Evolutionary conservation across 2,888 invertebrate species (phyloP), one percentile per base, ranked within the genome.

Genomic region (Sminthurides aquaticus): DNA sequence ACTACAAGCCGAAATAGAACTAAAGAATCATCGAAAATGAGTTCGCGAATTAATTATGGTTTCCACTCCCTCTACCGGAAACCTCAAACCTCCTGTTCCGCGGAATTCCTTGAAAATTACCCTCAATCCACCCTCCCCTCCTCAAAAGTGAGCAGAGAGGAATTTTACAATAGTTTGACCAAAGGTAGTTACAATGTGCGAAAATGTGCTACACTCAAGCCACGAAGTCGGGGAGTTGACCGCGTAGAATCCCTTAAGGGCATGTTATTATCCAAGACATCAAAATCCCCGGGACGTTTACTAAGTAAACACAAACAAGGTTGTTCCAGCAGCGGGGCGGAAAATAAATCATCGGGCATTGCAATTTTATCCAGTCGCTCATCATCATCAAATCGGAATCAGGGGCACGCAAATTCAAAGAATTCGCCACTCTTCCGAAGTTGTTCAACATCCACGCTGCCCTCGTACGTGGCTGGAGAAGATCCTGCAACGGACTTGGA

Each of bases 401-500:
- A 57, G 27, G 29, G 55, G 1, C 48, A 24, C 57, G 27, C 58
- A 48, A 56, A 57, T 2, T 24, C 64, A 15, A 71, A 70, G 22
- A 69, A 68, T 28, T 71, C 71, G 1, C 74, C 74, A n/a, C 79
- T 89, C n/a, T 88, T 88, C 75, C 82, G 89, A 63, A 87, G 87
- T 76, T 87, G 87, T 77, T 88, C 88, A 48, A 88, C 89, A 28
- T 88, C 88, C 62, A 88, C 88, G 76, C 78, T 89, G 71, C 87
- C 87, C 68, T 80, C 81, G 1, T 89, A 89, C 76, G 84, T 89
- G 48, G 87, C 87, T 77, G 88, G 87, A 68, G 89, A 89, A 77
- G 89, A 89, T 79, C 88, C 89, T 8, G 87, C 87, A n/a, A 88
- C 88, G 75, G 88, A 87, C 52, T 83, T 89, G 62, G 88, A 87